These are phyloP conservation scores for Platycheirus albimanus DNA, from an alignment of 2,888 invertebrate genomes.

Conservation along the genomic window DNA sequence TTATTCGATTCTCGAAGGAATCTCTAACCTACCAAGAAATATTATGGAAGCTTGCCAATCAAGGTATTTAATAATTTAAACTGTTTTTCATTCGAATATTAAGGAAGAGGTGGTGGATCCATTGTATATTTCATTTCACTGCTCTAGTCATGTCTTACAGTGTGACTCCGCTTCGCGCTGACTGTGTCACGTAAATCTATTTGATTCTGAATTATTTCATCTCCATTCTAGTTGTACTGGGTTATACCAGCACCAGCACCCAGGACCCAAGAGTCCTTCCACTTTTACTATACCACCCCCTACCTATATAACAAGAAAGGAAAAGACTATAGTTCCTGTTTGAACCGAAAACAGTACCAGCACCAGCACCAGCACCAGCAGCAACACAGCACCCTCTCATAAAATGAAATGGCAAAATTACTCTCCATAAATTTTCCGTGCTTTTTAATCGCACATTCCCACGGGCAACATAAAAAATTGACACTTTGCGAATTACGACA, in stretches of 20 bases:
- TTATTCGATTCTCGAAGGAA: background rate
- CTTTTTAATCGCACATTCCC: constrained; percentile 65
- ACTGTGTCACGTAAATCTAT: constrained; percentile 35
- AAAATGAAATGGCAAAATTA: constrained; percentile 54
- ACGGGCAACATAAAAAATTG: constrained; percentile 66
- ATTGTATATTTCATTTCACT: too few relatives aligned
- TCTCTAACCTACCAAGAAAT: constrained; percentile 2
- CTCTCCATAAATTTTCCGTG: constrained; percentile 65
- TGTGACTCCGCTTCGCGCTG: background rate
- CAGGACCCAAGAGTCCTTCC: background rate
- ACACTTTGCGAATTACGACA: constrained; percentile 66
- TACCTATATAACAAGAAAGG: background rate
- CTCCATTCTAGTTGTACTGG: background rate
- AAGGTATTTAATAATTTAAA: constrained; percentile 22
- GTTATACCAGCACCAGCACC: constrained; percentile 11
- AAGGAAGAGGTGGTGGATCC: background rate
- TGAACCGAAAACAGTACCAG: background rate
- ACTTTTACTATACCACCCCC: background rate
- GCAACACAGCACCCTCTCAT: constrained; percentile 7
- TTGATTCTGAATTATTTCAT: constrained; percentile 30
- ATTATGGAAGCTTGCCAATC: constrained; percentile 3
- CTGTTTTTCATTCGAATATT: constrained; percentile 21
- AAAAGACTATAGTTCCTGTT: constrained; percentile 5
- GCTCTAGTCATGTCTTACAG: too few relatives aligned
- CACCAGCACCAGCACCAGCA: too few relatives aligned